phyloP scores from a whole-genome alignment of 2,797 vertebrate species.

The Gephyroberyx darwinii region DNA sequence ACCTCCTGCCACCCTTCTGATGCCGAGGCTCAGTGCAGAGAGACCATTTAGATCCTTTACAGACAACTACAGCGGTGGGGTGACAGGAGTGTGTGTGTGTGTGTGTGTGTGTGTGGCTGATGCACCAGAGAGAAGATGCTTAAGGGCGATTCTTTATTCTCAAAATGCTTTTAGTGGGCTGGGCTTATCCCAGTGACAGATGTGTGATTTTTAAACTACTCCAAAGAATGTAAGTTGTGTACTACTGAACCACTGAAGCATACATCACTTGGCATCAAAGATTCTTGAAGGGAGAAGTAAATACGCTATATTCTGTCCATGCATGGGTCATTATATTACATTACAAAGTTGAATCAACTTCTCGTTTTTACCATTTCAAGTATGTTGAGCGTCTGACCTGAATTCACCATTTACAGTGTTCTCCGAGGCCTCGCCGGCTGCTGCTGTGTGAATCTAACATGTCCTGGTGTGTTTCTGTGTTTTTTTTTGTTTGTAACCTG shows the following conservation, averaged over 20 bases:
- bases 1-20: conserved; percentile 58
- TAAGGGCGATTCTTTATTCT: neutral
- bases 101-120: neutral
- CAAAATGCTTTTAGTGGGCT: neutral
- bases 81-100: neutral
- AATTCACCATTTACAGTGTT: neutral
- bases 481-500: conserved; percentile 36
- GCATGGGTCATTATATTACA: neutral
- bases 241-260: too few species aligned
- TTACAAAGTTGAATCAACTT: neutral
- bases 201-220: neutral
- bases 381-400: neutral
- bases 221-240: too few species aligned
- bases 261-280: too few species aligned
- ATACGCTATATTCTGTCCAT: neutral
- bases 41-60: conserved; percentile 43
- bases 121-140: neutral
- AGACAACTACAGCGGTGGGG: neutral
- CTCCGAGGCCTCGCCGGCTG: neutral
- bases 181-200: neutral
- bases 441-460: conserved; percentile 38
- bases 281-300: too few species aligned
- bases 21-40: conserved; percentile 26
- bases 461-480: conserved; percentile 50
- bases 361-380: too few species aligned